Evolutionary conservation across 2,113 vertebrate genomes (phyloP), one percentile per base, ranked within the genome.

Genomic region (Grallaria varia): DNA sequence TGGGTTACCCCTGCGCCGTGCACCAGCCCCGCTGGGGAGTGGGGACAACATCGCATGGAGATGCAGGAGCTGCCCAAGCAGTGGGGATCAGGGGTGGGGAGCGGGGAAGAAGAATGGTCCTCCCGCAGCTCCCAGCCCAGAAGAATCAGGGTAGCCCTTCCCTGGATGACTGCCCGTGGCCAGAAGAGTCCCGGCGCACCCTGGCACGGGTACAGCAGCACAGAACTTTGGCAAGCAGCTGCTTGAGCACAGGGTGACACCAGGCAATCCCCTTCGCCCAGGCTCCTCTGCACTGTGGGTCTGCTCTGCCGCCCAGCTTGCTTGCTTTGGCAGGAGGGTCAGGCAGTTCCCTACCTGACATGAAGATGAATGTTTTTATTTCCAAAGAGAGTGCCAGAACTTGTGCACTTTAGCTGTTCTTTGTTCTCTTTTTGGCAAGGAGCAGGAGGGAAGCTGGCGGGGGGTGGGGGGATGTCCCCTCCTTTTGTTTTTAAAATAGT

Each of bases 331-430:
- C 95, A 94, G 31, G 27, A 44, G 56, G 58, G 66, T 35, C 5
- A 1, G 80, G 90, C 95, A 97, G 85, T 89, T 94, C 92, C 95
- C 91, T 94, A 96, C 90, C 93, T 96, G 96, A 93, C 95, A 96
- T 90, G 81, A 96, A 89, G 89, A 95, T 93, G 94, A 94, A 96
- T 90, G 85, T 90, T 96, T 95, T 95, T 93, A 63, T 97, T 93
- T 89, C 92, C 89, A 97, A 45, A 37, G 17, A 18, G 60, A 93
- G 73, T 75, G 85, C 87, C 95, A 94, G 93, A 94, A 96, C 82
- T 89, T 85, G 76, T 93, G 91, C 9, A 47, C 69, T 97, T 91
- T 73, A 96, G 94, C 87, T 95, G 93, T 72, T 91, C 91, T 96
- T 95, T 97, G 85, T 96, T 93, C 76, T 81, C 84, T 20, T 78